Evolutionary conservation across 2,113 vertebrate species (phyloP), one percentile per base, ranked within the genome.

Genomic region (Oriolus oriolus): DNA sequence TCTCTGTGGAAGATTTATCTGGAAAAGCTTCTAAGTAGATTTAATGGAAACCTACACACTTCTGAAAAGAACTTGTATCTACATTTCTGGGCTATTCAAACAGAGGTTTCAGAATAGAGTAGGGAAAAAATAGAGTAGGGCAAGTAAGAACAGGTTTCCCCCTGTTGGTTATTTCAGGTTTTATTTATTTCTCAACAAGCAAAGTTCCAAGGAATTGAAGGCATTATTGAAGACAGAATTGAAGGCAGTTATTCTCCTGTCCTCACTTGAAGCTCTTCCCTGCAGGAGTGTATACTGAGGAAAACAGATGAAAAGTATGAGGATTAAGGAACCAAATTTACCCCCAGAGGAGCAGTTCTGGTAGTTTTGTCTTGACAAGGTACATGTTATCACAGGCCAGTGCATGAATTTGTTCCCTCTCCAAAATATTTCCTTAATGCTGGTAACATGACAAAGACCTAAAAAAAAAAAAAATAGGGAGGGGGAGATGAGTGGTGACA

Each of bases 1-100:
- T 91, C 65, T 90, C 50, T 50, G 21, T 26, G 47, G 70, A 92
- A 88, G 61, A 80, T 79, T 86, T 69, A n/a, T 92, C n/a, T 87
- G 74, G 66, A 83, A 85, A 94, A 89, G 28, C 61, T 93, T 61
- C 61, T 82, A 64, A 91, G 66, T 42, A 79, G 18, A 54, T 60
- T 87, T 87, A 89, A 68, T 85, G 37, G 44, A 68, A 65, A 42
- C 37, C 23, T 64, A 44, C 4, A 33, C 10, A 7, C 9, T 75
- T 52, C 23, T 42, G 16, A 64, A 75, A 71, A 69, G n/a, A 60
- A 39, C 6, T 76, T 57, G 9, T 64, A 7, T 16, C 2, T 42
- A 22, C 2, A 5, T 15, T 87, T 91, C 56, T 64, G 61, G 8
- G 37, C 24, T 75, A 18, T 80, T 81, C 42, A 15, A 60, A 57